Evolutionary conservation across 2,888 invertebrate genomes (phyloP).

Genomic region (Metopia argyrocephala): DNA sequence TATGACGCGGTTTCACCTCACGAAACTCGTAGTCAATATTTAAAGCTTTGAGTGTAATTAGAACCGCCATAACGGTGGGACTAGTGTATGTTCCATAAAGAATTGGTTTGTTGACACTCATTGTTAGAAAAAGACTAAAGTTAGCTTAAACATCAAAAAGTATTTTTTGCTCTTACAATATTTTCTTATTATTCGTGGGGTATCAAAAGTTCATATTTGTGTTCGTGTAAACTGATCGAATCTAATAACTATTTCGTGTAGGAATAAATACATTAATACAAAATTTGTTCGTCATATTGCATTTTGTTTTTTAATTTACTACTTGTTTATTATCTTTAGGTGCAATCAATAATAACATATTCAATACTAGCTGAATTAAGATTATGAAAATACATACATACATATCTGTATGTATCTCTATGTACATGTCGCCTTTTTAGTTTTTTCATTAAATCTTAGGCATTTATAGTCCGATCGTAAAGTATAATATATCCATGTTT

Average conservation of each 20-base stretch:
- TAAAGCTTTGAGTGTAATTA: constrained; percentile 60
- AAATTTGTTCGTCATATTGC: neutral
- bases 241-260: neutral
- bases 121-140: neutral
- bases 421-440: too few relatives aligned
- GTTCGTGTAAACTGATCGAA: neutral
- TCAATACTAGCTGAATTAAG: too few relatives aligned
- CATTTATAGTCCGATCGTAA: too few relatives aligned
- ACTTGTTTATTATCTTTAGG: too few relatives aligned
- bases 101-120: constrained; percentile 41
- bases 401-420: too few relatives aligned
- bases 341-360: too few relatives aligned
- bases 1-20: constrained; percentile 49
- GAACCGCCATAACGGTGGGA: constrained; percentile 56
- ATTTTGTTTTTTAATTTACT: too few relatives aligned
- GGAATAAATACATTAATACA: neutral
- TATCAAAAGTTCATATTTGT: constrained; percentile 1
- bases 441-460: too few relatives aligned
- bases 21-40: constrained; percentile 58
- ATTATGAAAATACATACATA: too few relatives aligned
- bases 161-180: neutral
- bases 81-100: constrained; percentile 60
- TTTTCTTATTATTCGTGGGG: neutral
- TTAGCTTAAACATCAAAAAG: neutral
- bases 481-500: too few relatives aligned